phyloP scores from a whole-genome alignment of 1,140 invertebrate species.

The Trichonephila clavipes region DNA sequence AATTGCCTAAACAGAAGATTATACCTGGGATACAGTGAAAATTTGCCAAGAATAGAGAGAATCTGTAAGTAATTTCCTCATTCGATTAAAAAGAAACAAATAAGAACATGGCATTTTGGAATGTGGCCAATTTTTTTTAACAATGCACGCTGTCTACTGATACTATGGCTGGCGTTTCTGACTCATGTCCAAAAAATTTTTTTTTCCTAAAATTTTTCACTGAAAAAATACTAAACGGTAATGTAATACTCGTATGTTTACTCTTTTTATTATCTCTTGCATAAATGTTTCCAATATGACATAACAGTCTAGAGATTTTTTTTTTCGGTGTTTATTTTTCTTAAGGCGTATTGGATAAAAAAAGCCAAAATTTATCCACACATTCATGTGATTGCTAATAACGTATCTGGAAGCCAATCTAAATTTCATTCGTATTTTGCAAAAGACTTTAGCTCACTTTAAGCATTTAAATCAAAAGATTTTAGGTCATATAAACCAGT shows the following conservation, averaged over 20 bases:
- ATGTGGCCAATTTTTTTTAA: background rate
- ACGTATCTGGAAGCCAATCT: too few relatives aligned
- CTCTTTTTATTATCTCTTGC: too few relatives aligned
- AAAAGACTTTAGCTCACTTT: too few relatives aligned
- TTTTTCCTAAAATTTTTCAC: background rate
- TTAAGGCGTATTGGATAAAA: too few relatives aligned
- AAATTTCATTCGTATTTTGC: too few relatives aligned
- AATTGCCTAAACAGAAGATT: slow-evolving; percentile 6
- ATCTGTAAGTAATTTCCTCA: slow-evolving; percentile 19
- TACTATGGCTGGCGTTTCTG: background rate
- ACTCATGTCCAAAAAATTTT: background rate
- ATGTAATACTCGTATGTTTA: background rate
- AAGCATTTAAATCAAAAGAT: too few relatives aligned
- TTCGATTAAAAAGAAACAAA: slow-evolving; percentile 34
- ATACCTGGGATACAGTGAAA: background rate
- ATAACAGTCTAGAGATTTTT: too few relatives aligned
- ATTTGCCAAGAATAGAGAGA: slow-evolving; percentile 31
- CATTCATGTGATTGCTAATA: too few relatives aligned
- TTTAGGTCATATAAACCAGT: too few relatives aligned
- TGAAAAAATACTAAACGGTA: background rate
- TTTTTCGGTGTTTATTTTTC: too few relatives aligned
- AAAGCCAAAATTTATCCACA: too few relatives aligned
- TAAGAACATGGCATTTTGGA: slow-evolving; percentile 16
- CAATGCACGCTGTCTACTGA: background rate
- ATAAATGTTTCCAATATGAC: too few relatives aligned